Base-by-base conservation (phyloP, 2,888 invertebrate genomes). In the Philonicus albiceps region DNA sequence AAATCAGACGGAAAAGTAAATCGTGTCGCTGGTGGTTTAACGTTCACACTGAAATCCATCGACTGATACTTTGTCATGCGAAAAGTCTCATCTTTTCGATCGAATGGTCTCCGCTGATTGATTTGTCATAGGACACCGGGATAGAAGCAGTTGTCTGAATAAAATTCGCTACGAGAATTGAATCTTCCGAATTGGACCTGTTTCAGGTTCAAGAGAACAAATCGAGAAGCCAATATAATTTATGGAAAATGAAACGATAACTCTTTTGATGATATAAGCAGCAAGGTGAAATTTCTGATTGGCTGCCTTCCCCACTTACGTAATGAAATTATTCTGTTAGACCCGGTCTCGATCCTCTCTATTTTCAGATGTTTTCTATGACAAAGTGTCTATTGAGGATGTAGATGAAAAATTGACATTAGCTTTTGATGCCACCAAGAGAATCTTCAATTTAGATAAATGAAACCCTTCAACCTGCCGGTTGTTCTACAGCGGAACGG, bases 401-500 rank as follows among this genome's bases (percentile, higher is more conserved):
- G 27, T 78, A 13, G n/a, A 30, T 37, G 22, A 7, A 49, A 27
- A 49, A 19, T 49, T 49, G 49, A 53, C 22, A 78, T 78, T 78
- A 78, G 49, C 49, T 49, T 78, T 78, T 78, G 78, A 78, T 49
- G 78, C 49, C 78, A 78, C 13, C 49, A 49, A 3, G 49, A 30
- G 78, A 78, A 49, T 53, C 43, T 43, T 78, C 78, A 78, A 78
- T 78, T 78, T 78, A 78, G 43, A 78, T 49, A 78, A 78, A 78
- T 78, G 78, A 78, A 43, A 49, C 49, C 49, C 43, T 31, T 78
- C 22, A 78, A 78, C 78, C 78, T 78, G 43, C 53, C 30, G 11
- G 27, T 78, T 49, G 49, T 16, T 16, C 4, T 22, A 49, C 1
- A 30, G n/a, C 16, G 27, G 43, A n/a, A 22, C 19, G 22, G 40